Conservation (phyloP, 2,888 invertebrate genomes). For the Rhorus exstirpatorius region DNA sequence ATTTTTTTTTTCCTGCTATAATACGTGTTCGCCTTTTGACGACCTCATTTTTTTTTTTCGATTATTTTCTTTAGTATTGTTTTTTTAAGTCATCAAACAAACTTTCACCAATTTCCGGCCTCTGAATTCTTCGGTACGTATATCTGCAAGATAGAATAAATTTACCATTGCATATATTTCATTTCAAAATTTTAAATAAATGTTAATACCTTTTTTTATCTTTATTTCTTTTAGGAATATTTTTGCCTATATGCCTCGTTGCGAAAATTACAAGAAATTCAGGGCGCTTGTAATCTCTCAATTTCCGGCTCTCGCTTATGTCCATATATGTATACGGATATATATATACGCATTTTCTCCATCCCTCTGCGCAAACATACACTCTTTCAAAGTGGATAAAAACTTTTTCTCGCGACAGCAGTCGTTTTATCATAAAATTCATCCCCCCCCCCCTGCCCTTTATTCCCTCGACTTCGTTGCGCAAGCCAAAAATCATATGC, state of each 20-base stretch:
- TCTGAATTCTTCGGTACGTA: not conserved
- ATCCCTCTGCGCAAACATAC: constrained; percentile 14
- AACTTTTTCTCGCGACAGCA: constrained; percentile 57
- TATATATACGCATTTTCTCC: not conserved
- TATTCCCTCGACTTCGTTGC: constrained; percentile 16
- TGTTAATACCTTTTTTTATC: not conserved
- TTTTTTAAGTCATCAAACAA: constrained; percentile 18
- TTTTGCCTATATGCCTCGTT: too few species aligned
- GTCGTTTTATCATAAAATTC: constrained; percentile 43
- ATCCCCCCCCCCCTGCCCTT: constrained; percentile 3
- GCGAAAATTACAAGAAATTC: too few species aligned
- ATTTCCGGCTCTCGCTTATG: constrained; percentile 18
- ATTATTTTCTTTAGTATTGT: not conserved
- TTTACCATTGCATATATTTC: too few species aligned
- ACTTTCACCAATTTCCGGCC: constrained; percentile 22
- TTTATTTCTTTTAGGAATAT: too few species aligned
- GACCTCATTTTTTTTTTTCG: constrained; percentile 16
- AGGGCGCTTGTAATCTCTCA: constrained; percentile 35
- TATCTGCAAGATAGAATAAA: not conserved
- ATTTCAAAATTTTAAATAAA: not conserved
- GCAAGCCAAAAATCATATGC: constrained; percentile 79
- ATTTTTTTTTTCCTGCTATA: constrained; percentile 57
- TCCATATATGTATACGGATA: not conserved
- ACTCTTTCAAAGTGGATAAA: constrained; percentile 25
- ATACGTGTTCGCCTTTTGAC: constrained; percentile 12